These are phyloP conservation scores for Steinernema feltiae DNA, from an alignment of 1,140 invertebrate genomes.

Conservation along the genomic window DNA sequence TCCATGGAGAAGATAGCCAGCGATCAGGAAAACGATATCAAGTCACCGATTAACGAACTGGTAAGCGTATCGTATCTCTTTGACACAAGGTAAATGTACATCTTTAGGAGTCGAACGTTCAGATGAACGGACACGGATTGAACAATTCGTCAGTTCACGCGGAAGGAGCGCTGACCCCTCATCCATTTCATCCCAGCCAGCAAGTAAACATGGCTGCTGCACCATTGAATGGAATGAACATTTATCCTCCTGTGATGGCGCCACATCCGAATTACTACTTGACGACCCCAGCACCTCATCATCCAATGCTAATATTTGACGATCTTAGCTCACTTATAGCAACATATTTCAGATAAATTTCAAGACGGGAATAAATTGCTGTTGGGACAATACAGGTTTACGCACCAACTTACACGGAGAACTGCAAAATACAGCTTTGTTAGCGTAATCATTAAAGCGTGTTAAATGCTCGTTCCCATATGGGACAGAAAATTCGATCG, in stretches of 20 bases:
- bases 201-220: background rate
- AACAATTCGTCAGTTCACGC: slow-evolving; percentile 9
- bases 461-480: too few relatives aligned
- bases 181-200: background rate
- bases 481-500: too few relatives aligned
- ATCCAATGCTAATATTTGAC: background rate
- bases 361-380: slow-evolving; percentile 6
- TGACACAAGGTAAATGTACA: too few relatives aligned
- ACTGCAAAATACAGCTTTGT: too few relatives aligned
- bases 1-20: background rate
- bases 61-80: too few relatives aligned
- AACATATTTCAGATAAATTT: background rate
- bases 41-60: background rate
- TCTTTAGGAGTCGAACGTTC: too few relatives aligned
- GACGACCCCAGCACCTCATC: background rate
- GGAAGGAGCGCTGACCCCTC: background rate
- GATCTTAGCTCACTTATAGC: background rate
- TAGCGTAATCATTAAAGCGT: too few relatives aligned
- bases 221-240: slow-evolving; percentile 24
- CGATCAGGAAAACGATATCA: slow-evolving; percentile 5
- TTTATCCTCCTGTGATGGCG: slow-evolving; percentile 15
- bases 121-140: slow-evolving; percentile 1
- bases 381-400: slow-evolving; percentile 4
- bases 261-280: background rate
- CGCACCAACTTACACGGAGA: background rate